Base-by-base conservation (phyloP, 2,797 vertebrate genomes). In the Phoxinus dragarum region DNA sequence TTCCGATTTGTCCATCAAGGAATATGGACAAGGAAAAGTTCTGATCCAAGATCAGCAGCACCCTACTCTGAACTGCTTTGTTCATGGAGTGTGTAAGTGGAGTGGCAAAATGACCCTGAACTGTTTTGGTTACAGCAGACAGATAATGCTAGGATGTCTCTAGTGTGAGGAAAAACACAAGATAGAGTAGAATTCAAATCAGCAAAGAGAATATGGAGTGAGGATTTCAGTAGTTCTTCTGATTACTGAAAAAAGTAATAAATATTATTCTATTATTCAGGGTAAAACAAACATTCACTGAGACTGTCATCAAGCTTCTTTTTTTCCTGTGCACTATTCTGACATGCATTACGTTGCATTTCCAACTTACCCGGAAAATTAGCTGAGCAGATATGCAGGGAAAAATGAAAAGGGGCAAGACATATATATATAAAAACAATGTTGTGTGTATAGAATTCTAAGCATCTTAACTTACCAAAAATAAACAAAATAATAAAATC, bases 111-210 rank as follows among this genome's bases (percentile, higher is more conserved):
- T 95, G 94, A 98, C 96, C 97, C 97, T 97, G 97, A 97, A 96
- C 95, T 96, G 96, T 95, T 99, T 98, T 99, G 97, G 97, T 98
- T 96, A 96, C 96, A 98, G 97, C 96, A 96, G 95, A 96, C 92
- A 95, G 93, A 95, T 93, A 95, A 87, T 95, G 94, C 92, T 95
- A 95, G 87, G 90, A 91, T 90, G 91, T 92, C 91, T 90, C 92
- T 93, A 81, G 34, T 92, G 91, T 94, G 91, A 93, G 84, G 90
- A 42, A 52, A 87, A 78, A 80, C 66, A 87, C 88, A 86, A 90
- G 19, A 34, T 87, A 84, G 88, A 82, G 73, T 52, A 44, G 52
- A 21, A 54, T 56, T 82, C 21, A 76, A 85, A 82, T 80, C 88
- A 85, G 80, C 69, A 74, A 80, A 85, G 79, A 34, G 36, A 69